Base-by-base conservation (phyloP, 2,113 vertebrate genomes). In the Oryzias melastigma region DNA sequence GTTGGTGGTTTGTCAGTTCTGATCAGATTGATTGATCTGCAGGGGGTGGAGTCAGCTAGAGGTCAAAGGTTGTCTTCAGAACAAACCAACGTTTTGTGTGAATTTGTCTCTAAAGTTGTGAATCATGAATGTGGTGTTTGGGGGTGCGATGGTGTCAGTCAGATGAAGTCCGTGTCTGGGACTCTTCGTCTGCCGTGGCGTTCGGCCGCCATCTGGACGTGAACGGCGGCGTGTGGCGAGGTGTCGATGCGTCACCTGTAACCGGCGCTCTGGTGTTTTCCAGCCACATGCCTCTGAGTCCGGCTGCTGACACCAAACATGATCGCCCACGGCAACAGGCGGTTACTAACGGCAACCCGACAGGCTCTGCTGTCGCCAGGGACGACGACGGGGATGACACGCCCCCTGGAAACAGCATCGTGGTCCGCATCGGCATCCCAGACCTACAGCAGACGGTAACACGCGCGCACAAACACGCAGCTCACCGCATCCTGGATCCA, bases 381-480 rank as follows among this genome's bases (percentile, higher is more conserved):
- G 82, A 90, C 57, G 85, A 92, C 84, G 77, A 92, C 82, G 83
- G 84, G 88, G 81, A 96, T 80, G 94, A 95, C 86, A 88, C 93
- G 17, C 80, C 84, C 76, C 89, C 92, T 72, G 92, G 93, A 84
- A 92, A 90, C 86, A 93, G 92, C 77, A 87, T 93, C 71, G 93
- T 98, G 73, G 93, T 97, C 84, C 95, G 96, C 89, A 93, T 98
- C 65, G 94, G 95, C 75, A 95, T 96, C 90, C 95, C 95, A 51
- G 95, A 96, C 81, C 85, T 98, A 77, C 95, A 96, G 92, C 96
- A 98, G 87, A 97, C 96, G 92, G 96, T 98, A 91, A 93, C 80
- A 82, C 68, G 67, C 61, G 49, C 44, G 46, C 6, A n/a, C 6
- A 19, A 2, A 47, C n/a, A 47, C 5, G n/a, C 35, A 35, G 35